These are phyloP conservation scores for Leucophenga varia DNA, from an alignment of 1,140 invertebrate species.

Conservation along the genomic window DNA sequence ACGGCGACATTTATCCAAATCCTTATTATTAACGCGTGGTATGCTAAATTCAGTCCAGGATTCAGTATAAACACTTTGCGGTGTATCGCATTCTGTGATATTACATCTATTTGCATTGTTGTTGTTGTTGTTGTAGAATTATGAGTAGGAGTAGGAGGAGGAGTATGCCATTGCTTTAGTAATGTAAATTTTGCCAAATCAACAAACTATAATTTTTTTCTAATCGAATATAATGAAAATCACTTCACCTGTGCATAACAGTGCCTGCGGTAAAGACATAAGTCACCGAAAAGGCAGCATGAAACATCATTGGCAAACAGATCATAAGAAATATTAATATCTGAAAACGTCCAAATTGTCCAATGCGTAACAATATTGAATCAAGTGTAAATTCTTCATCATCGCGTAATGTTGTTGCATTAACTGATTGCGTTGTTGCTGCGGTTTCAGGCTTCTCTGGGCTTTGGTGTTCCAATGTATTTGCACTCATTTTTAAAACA, in stretches of 20 bases:
- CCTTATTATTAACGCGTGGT: conserved; percentile 55
- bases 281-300: conserved; percentile 59
- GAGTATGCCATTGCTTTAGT: too few relatives aligned
- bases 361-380: conserved; percentile 57
- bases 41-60: conserved; percentile 60
- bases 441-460: too few relatives aligned
- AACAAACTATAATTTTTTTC: too few relatives aligned
- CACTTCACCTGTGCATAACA: conserved; percentile 60
- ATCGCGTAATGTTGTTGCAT: too few relatives aligned
- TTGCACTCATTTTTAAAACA: too few relatives aligned
- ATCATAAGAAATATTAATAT: conserved; percentile 59
- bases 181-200: too few relatives aligned
- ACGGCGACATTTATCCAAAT: conserved; percentile 59
- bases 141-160: conserved; percentile 9
- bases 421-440: too few relatives aligned
- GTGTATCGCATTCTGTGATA: conserved; percentile 64
- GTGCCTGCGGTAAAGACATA: conserved; percentile 64
- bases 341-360: conserved; percentile 64
- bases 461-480: too few relatives aligned
- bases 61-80: conserved; percentile 54
- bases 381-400: conserved; percentile 41
- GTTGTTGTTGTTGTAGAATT: neutral
- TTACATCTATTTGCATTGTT: conserved; percentile 60
- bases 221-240: too few relatives aligned
- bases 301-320: conserved; percentile 60